A percentile compares a stretch with the other conserved stretches of the same genome.
Conservation (phyloP, 1,140 invertebrate species). For the Bombus superbus region DNA sequence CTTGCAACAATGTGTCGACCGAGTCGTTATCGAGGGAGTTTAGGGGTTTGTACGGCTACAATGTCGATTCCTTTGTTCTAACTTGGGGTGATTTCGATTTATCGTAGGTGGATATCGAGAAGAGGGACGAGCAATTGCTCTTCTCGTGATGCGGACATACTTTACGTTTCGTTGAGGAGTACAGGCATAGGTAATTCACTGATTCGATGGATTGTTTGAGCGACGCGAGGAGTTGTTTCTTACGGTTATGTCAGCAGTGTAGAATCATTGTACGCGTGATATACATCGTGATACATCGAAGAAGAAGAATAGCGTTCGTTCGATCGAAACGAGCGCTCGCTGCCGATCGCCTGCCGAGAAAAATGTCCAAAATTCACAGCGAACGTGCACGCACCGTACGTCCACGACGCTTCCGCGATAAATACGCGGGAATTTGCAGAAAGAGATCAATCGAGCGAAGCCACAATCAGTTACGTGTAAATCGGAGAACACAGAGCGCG, state of each 20-base stretch:
- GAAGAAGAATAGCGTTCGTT: neutral
- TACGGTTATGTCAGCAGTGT: neutral
- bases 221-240: neutral
- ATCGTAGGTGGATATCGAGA: neutral
- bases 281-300: neutral
- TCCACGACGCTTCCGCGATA: neutral
- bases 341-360: neutral
- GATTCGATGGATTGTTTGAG: too few species aligned
- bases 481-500: neutral
- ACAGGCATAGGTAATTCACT: too few species aligned
- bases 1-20: neutral
- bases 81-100: neutral
- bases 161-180: neutral
- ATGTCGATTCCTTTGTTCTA: neutral
- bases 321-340: neutral
- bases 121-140: neutral
- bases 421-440: slow-evolving; percentile 29
- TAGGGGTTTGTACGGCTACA: neutral
- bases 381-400: neutral
- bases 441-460: neutral
- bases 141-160: neutral
- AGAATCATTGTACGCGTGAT: too few species aligned
- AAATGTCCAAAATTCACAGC: neutral
- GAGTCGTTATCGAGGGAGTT: neutral
- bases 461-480: neutral